A percentile compares a stretch with the other conserved stretches of the same genome.
phyloP scores from a whole-genome alignment of 2,888 invertebrate genomes.

The Prosapia bicincta region DNA sequence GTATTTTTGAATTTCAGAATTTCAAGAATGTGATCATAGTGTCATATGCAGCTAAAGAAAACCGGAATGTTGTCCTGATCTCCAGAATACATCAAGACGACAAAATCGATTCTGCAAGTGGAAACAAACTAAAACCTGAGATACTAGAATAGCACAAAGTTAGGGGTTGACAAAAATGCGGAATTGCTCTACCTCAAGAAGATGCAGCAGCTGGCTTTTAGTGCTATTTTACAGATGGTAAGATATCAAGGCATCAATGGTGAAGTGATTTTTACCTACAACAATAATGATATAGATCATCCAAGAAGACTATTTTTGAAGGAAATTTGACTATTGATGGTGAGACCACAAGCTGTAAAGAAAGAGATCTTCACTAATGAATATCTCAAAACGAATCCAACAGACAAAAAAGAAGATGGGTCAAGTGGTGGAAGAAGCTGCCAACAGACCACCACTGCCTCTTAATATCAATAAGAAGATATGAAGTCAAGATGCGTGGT shows the following conservation, averaged over 20 bases:
- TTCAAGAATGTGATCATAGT: conserved; percentile 9
- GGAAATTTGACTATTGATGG: background rate
- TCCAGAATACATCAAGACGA: conserved; percentile 10
- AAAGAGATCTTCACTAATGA: background rate
- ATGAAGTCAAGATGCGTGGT: conserved; percentile 10
- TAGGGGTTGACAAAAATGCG: conserved; percentile 22
- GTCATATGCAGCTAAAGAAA: conserved; percentile 16
- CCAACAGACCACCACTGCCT: background rate
- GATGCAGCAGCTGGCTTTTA: conserved; percentile 14
- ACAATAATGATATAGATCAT: background rate
- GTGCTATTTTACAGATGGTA: conserved; percentile 13
- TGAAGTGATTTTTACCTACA: conserved; percentile 11
- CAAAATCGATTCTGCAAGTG: background rate
- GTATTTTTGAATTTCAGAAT: conserved; percentile 6
- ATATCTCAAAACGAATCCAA: background rate
- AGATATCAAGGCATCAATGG: background rate
- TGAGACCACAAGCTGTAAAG: background rate
- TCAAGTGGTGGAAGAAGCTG: background rate
- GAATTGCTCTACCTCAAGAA: conserved; percentile 17
- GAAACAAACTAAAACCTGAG: conserved; percentile 10
- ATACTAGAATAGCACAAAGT: conserved; percentile 18
- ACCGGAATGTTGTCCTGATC: conserved; percentile 6
- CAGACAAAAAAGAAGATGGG: background rate
- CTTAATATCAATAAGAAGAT: too few species aligned
- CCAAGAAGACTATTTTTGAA: background rate